These are phyloP conservation scores for Harpalus rubripes DNA, from an alignment of 2,888 invertebrate genomes.

Conservation along the genomic window DNA sequence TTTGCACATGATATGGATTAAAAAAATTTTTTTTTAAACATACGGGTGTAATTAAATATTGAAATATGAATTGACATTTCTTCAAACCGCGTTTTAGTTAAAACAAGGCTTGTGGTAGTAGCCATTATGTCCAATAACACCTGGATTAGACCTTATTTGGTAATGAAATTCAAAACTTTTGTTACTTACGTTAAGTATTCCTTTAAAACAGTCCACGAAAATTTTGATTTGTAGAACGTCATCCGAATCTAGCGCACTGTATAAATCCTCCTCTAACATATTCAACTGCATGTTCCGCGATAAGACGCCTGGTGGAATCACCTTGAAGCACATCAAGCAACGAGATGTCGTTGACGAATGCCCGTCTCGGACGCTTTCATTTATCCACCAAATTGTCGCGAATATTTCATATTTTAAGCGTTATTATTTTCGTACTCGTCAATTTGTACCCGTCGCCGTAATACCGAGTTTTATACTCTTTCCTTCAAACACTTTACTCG, in stretches of 20 bases:
- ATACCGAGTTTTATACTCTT: conserved; percentile 54
- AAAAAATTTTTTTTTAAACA: no score
- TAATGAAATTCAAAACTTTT: no score
- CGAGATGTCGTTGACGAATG: conserved; percentile 53
- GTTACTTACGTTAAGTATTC: no score
- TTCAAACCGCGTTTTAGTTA: no score
- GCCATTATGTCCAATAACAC: no score
- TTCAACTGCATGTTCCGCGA: conserved; percentile 47
- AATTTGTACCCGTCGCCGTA: conserved; percentile 61
- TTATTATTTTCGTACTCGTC: conserved; percentile 63
- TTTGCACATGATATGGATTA: no score
- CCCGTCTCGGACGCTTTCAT: conserved; percentile 44
- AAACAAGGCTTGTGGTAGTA: no score
- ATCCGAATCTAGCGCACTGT: background rate
- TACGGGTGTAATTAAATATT: no score
- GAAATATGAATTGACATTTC: no score
- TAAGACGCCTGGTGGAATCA: conserved; percentile 38
- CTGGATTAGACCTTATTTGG: no score
- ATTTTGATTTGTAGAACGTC: conserved; percentile 1
- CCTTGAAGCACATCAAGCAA: conserved; percentile 16
- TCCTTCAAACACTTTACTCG: conserved; percentile 50
- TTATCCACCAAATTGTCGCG: conserved; percentile 59
- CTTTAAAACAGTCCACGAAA: conserved; percentile 3
- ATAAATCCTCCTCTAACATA: conserved; percentile 34
- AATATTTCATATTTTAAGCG: conserved; percentile 64